phyloP scores from a whole-genome alignment of 2,888 invertebrate species.

The Zeuzera pyrina region DNA sequence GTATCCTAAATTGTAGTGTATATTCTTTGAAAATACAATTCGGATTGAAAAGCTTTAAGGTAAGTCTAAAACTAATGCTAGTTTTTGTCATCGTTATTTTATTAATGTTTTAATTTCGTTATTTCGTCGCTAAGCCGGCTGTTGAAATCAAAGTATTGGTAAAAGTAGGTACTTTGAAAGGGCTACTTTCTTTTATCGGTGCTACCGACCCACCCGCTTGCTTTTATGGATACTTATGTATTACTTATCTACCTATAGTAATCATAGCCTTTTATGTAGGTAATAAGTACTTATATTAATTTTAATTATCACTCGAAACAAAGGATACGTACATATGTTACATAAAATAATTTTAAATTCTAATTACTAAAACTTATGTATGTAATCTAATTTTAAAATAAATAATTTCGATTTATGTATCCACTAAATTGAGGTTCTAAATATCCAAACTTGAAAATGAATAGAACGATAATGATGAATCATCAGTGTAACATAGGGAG shows the following conservation, averaged over 20 bases:
- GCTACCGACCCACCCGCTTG: neutral
- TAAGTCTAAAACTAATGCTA: constrained; percentile 42
- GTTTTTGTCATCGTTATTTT: constrained; percentile 49
- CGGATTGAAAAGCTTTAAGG: constrained; percentile 58
- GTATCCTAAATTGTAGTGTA: constrained; percentile 47
- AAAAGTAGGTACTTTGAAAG: constrained; percentile 7
- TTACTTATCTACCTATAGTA: too few species aligned
- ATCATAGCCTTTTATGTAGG: too few species aligned
- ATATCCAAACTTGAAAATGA: too few species aligned
- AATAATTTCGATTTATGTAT: too few species aligned
- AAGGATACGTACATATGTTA: too few species aligned
- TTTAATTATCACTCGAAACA: too few species aligned
- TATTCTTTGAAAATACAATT: constrained; percentile 51
- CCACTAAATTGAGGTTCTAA: too few species aligned
- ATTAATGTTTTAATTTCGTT: constrained; percentile 16
- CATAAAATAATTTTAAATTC: too few species aligned
- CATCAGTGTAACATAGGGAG: constrained; percentile 51
- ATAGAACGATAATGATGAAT: constrained; percentile 50
- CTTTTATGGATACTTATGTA: too few species aligned
- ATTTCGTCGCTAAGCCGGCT: constrained; percentile 26
- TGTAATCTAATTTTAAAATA: too few species aligned
- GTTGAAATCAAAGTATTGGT: constrained; percentile 15
- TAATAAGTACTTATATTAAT: too few species aligned
- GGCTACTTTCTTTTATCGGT: neutral
- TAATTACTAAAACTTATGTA: too few species aligned